These are phyloP conservation scores for Amiota communis DNA, from an alignment of 2,888 invertebrate species.

Conservation along the genomic window DNA sequence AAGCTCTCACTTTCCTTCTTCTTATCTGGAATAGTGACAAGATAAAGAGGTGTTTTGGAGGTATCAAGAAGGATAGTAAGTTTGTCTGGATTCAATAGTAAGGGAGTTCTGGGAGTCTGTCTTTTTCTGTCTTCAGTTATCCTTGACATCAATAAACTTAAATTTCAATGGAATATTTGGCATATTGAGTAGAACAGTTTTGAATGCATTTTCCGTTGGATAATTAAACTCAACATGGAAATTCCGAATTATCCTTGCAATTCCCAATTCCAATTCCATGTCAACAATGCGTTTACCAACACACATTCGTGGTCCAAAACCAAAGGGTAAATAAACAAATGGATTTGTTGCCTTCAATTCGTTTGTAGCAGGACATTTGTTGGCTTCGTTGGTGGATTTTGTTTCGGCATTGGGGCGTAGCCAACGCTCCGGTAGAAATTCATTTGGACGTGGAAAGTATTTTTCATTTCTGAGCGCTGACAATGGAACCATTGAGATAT, in stretches of 20 bases:
- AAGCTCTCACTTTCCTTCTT: too few relatives aligned
- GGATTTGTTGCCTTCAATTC: slow-evolving; percentile 74
- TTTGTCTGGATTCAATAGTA: not conserved
- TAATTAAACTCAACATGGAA: slow-evolving; percentile 65
- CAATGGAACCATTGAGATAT: slow-evolving; percentile 81
- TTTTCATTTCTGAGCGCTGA: slow-evolving; percentile 74
- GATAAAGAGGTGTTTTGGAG: not conserved
- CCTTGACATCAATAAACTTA: slow-evolving; percentile 63
- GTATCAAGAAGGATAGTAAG: not conserved
- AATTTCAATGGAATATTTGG: slow-evolving; percentile 71
- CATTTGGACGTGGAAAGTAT: slow-evolving; percentile 77
- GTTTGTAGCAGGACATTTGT: slow-evolving; percentile 78
- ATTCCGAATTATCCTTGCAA: slow-evolving; percentile 71
- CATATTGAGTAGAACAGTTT: slow-evolving; percentile 62
- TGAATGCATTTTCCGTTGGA: slow-evolving; percentile 63
- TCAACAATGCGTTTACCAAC: slow-evolving; percentile 84
- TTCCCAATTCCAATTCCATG: slow-evolving; percentile 78
- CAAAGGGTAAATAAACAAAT: slow-evolving; percentile 77
- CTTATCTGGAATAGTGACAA: not conserved
- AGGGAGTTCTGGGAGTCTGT: not conserved
- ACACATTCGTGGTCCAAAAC: slow-evolving; percentile 81
- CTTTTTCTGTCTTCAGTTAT: not conserved
- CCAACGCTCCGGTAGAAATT: slow-evolving; percentile 86
- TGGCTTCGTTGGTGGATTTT: not conserved
- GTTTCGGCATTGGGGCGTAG: slow-evolving; percentile 71